A percentile compares a stretch with the other conserved stretches of the same genome.
phyloP scores from a whole-genome alignment of 2,113 vertebrate species.

The Neomonachus schauinslandi region DNA sequence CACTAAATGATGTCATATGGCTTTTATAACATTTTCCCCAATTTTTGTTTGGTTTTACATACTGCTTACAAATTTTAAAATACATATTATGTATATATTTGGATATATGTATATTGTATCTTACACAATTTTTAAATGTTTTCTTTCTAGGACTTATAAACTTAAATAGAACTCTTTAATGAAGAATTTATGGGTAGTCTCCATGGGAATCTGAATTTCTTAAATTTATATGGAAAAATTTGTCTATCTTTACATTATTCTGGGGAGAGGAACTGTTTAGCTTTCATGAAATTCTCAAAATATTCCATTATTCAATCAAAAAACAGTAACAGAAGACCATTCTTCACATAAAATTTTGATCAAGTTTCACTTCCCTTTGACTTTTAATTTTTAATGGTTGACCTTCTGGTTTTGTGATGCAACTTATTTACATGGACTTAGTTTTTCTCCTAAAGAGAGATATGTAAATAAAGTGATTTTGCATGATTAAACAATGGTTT shows the following conservation, averaged over 20 bases:
- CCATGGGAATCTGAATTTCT: background rate
- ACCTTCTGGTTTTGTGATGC: background rate
- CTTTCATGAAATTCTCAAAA: slow-evolving; percentile 19
- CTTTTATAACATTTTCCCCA: background rate
- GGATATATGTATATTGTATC: background rate
- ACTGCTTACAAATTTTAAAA: background rate
- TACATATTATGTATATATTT: background rate
- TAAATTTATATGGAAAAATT: background rate
- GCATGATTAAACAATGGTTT: background rate
- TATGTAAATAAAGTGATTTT: background rate
- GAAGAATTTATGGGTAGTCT: background rate
- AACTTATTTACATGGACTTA: background rate
- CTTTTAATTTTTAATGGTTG: background rate
- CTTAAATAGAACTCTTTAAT: background rate
- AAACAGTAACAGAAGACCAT: background rate
- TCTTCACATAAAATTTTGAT: background rate
- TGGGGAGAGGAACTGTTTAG: background rate
- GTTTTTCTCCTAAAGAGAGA: slow-evolving; percentile 1
- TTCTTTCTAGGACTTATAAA: background rate
- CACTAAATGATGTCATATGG: background rate
- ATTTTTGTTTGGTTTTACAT: background rate
- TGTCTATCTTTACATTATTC: background rate
- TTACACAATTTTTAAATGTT: background rate
- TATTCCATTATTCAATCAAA: background rate
- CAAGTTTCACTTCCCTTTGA: background rate